These are phyloP conservation scores for Rhadinocentrus ornatus DNA, from an alignment of 2,797 vertebrate species.

Conservation along the genomic window DNA sequence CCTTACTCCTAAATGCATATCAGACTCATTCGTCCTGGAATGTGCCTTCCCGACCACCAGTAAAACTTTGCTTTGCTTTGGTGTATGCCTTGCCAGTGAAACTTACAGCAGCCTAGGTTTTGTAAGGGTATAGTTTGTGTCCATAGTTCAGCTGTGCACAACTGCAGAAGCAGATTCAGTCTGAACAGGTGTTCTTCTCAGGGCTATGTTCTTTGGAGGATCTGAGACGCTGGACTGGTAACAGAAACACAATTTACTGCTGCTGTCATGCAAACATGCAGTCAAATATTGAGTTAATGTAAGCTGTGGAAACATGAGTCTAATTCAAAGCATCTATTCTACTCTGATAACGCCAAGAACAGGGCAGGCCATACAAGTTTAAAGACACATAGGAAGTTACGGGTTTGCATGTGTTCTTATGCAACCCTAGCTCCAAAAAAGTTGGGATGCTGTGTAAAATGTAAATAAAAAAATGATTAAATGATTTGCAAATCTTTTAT, in stretches of 20 bases:
- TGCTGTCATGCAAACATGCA: slow-evolving; percentile 29
- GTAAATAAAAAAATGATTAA: neutral
- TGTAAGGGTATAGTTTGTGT: neutral
- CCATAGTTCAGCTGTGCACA: neutral
- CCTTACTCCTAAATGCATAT: no score
- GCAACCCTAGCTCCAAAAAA: neutral
- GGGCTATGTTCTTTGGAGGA: neutral
- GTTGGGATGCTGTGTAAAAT: no score
- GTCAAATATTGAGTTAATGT: slow-evolving; percentile 11
- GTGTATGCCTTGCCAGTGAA: slow-evolving; percentile 11
- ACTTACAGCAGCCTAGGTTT: neutral
- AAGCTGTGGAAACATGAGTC: slow-evolving; percentile 33
- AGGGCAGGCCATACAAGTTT: neutral
- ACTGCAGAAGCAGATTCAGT: neutral
- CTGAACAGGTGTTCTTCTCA: neutral
- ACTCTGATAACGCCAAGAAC: slow-evolving; percentile 1
- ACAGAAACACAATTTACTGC: slow-evolving; percentile 21
- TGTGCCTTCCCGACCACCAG: no score
- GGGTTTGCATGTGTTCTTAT: neutral
- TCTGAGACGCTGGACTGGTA: slow-evolving; percentile 11
- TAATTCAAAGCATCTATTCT: slow-evolving; percentile 25
- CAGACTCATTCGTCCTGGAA: no score
- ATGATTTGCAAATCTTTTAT: neutral
- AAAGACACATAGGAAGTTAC: neutral
- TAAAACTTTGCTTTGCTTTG: no score